phyloP scores from a whole-genome alignment of 2,888 invertebrate genomes.

The Cosmopolites sordidus region DNA sequence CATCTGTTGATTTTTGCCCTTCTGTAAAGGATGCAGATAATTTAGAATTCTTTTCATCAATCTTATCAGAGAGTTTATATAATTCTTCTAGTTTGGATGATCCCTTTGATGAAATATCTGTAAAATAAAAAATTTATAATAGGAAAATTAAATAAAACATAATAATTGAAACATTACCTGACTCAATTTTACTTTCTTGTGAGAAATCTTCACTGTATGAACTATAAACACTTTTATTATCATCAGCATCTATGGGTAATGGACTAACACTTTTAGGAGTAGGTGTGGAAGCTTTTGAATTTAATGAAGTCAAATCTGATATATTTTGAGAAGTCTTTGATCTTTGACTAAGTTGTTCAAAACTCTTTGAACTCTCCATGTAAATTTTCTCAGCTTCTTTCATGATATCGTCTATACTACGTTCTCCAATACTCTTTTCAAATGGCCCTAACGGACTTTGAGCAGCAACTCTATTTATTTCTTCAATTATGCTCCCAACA shows the following conservation, averaged over 20 bases:
- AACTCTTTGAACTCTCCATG: conserved; percentile 48
- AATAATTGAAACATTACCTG: conserved; percentile 14
- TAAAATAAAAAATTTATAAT: not conserved
- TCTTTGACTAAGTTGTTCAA: conserved; percentile 47
- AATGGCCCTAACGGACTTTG: conserved; percentile 47
- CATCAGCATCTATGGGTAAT: conserved; percentile 40
- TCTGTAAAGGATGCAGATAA: not conserved
- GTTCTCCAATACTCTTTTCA: conserved; percentile 48
- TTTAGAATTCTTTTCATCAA: conserved; percentile 8
- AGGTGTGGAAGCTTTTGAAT: conserved; percentile 40
- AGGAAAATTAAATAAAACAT: not conserved
- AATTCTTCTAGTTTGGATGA: conserved; percentile 12
- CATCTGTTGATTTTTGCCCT: not conserved
- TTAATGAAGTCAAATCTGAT: conserved; percentile 38
- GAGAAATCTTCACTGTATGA: conserved; percentile 44
- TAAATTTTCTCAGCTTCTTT: conserved; percentile 56
- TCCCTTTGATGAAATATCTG: conserved; percentile 9
- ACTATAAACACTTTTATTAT: conserved; percentile 31
- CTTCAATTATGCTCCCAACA: conserved; percentile 64
- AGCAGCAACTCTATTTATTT: conserved; percentile 57
- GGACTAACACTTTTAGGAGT: conserved; percentile 46
- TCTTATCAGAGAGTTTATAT: conserved; percentile 9
- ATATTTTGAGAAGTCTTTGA: conserved; percentile 47
- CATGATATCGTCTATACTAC: conserved; percentile 57
- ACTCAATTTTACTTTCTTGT: conserved; percentile 36